Conservation (phyloP, 2,888 invertebrate species). For the Drosophila diplacantha region DNA sequence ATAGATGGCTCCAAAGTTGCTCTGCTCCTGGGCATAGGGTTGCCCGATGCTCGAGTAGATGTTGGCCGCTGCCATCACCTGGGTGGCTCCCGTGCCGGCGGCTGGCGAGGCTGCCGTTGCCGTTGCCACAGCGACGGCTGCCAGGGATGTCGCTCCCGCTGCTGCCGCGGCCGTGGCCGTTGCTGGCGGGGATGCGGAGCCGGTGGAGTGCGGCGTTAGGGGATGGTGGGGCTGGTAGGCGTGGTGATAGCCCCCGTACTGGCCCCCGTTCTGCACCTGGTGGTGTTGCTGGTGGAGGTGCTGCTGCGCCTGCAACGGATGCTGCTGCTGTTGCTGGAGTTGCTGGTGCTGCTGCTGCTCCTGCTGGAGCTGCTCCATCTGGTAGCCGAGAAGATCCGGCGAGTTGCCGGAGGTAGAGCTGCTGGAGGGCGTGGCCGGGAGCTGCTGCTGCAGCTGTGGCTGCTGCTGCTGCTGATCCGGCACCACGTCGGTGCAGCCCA, state of each 20-base stretch:
- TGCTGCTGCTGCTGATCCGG: constrained; percentile 41
- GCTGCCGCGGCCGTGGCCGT: constrained; percentile 8
- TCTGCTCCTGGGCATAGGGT: constrained; percentile 75
- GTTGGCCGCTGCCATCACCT: constrained; percentile 72
- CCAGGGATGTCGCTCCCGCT: constrained; percentile 12
- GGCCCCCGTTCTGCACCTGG: constrained; percentile 28
- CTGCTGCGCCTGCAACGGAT: constrained; percentile 19
- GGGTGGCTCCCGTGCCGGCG: constrained; percentile 48
- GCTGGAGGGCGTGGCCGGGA: constrained; percentile 67
- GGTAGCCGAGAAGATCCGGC: constrained; percentile 72
- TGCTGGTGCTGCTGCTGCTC: constrained; percentile 48
- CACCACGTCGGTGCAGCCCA: constrained; percentile 50
- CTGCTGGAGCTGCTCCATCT: constrained; percentile 53
- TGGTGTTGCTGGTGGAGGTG: constrained; percentile 44
- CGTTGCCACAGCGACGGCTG: constrained; percentile 7
- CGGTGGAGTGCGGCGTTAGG: constrained; percentile 58
- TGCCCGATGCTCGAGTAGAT: constrained; percentile 75
- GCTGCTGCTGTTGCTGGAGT: constrained; percentile 40
- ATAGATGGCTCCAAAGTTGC: constrained; percentile 78
- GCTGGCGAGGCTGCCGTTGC: constrained; percentile 33
- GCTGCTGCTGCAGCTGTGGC: constrained; percentile 37
- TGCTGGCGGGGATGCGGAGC: constrained; percentile 57
- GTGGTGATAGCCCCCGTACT: constrained; percentile 32
- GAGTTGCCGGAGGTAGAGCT: constrained; percentile 74
- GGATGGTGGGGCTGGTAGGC: constrained; percentile 41